Conservation (phyloP, 1,140 invertebrate species). For the Andrena cerasifolii region DNA sequence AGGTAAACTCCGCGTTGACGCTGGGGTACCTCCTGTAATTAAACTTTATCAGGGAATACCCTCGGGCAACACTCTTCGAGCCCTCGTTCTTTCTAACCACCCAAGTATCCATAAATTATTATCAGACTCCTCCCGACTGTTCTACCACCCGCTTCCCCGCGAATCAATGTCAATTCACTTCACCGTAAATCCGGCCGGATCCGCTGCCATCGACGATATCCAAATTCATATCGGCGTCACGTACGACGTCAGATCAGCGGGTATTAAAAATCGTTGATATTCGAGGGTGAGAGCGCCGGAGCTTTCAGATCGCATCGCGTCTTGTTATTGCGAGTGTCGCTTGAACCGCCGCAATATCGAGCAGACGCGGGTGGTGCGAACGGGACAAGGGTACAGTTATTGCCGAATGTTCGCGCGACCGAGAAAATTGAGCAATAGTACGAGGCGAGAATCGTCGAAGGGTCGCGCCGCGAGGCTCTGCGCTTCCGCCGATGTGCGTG, state of each 20-base stretch:
- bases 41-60: no score
- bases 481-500: neutral
- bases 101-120: slow-evolving; percentile 13
- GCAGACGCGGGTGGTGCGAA: slow-evolving; percentile 20
- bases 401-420: slow-evolving; percentile 6
- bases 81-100: no score
- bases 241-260: no score
- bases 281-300: neutral
- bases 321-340: slow-evolving; percentile 11
- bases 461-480: neutral
- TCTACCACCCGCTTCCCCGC: no score
- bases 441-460: neutral
- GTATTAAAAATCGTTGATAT: neutral
- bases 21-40: no score
- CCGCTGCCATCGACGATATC: no score
- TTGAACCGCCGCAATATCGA: neutral
- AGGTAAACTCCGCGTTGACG: neutral
- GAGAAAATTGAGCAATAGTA: slow-evolving; percentile 7
- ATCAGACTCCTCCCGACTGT: no score
- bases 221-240: no score
- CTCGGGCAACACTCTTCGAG: neutral
- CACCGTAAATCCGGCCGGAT: no score
- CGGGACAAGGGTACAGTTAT: slow-evolving; percentile 18
- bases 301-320: neutral
- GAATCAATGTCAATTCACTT: no score